A percentile compares a stretch with the other conserved stretches of the same genome.
Conservation (phyloP, 37 sponge, comb jelly and placozoan genomes). For the Mnemiopsis leidyi region DNA sequence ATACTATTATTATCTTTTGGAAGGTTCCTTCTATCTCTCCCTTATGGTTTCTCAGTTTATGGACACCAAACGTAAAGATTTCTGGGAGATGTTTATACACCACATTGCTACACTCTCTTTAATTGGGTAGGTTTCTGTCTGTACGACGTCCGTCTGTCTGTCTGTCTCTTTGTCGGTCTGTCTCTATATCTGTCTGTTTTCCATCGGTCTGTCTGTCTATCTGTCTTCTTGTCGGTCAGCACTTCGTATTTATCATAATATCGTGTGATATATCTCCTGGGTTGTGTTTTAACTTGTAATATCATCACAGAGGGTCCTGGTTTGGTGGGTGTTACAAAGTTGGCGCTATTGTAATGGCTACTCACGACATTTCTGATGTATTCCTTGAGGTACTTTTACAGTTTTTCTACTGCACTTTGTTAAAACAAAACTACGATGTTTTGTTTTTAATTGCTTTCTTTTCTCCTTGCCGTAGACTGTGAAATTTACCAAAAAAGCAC, state of each 20-base stretch:
- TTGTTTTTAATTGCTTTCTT: too few relatives aligned
- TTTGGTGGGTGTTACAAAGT: constrained; percentile 41
- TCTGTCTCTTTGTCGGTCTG: too few relatives aligned
- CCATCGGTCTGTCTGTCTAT: too few relatives aligned
- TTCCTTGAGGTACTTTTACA: constrained; percentile 69
- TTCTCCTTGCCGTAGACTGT: too few relatives aligned
- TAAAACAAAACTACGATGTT: too few relatives aligned
- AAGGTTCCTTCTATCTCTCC: constrained; percentile 57
- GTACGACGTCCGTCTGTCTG: too few relatives aligned
- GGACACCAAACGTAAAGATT: constrained; percentile 65
- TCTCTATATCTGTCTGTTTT: too few relatives aligned
- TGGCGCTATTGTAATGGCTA: constrained; percentile 66
- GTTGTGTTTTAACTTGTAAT: not conserved
- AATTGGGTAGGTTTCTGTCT: not conserved
- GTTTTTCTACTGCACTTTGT: too few relatives aligned
- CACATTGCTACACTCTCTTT: constrained; percentile 65
- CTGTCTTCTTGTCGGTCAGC: too few relatives aligned
- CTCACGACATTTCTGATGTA: constrained; percentile 70
- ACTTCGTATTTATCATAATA: too few relatives aligned
- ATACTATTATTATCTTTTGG: constrained; percentile 59
- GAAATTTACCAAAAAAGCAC: too few relatives aligned
- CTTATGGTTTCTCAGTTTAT: constrained; percentile 54
- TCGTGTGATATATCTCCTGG: too few relatives aligned
- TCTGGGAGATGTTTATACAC: constrained; percentile 66
- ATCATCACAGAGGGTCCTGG: constrained; percentile 23